Evolutionary conservation across 2,113 vertebrate genomes (phyloP), one percentile per base, ranked within the genome.

Genomic region (Pomatostomus ruficeps): DNA sequence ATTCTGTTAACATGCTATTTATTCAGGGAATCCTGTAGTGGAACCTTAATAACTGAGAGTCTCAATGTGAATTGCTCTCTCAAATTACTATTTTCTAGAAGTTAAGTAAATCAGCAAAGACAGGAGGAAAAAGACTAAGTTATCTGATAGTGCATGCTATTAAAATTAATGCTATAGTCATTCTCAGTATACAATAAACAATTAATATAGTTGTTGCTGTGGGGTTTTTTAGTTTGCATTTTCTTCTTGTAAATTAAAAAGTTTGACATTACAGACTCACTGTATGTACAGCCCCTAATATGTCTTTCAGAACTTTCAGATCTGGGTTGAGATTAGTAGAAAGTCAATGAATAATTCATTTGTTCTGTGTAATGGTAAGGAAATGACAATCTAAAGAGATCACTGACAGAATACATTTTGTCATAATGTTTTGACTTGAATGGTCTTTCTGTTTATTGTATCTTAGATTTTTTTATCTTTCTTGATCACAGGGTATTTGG

Each of bases 401-500:
- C 5, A 8, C 45, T 85, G 38, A 20, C 28, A 75, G 63, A 76
- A 55, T 45, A 6, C 40, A 19, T 72, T 89, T 70, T 89, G 18
- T 65, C 48, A 20, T 51, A 40, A 61, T 42, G 23, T 45, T 91
- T 31, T 12, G 4, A 43, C 11, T 24, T 54, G 33, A 90, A 59
- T 67, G 13, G 12, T 89, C 23, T 59, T 75, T 77, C 36, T 78
- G 22, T 70, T 73, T 74, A 55, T 55, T 63, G 14, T 58, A 48
- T n/a, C 66, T 82, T 63, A 78, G 7, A 59, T 29, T 38, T 46
- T 42, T 75, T 65, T 68, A 13, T 63, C 25, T 74, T 22, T 75
- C 14, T 71, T 35, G 12, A 78, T 95, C 65, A 8, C 82, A 99
- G 99, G 99, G 74, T 99, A 99, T 96, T 98, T 99, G 84, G 99